Evolutionary conservation across 92 coral and sea anemone species (phyloP).

Genomic region (Isaurus tuberculatus): DNA sequence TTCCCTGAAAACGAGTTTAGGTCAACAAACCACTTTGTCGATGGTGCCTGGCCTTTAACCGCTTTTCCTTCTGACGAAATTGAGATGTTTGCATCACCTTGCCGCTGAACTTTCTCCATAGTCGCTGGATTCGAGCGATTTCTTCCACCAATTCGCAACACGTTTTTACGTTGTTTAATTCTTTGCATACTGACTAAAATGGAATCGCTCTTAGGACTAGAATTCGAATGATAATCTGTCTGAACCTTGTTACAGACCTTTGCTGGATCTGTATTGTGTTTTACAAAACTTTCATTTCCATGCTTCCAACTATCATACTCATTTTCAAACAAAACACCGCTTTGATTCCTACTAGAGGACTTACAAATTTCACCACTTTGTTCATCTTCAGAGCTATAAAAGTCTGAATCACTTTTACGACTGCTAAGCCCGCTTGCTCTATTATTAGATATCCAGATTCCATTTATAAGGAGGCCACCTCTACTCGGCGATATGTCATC

Average conservation of each 20-base stretch:
- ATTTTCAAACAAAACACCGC: neutral
- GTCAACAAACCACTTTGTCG: constrained; percentile 11
- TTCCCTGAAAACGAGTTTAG: neutral
- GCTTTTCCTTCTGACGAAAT: neutral
- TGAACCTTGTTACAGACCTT: neutral
- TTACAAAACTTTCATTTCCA: constrained; percentile 6
- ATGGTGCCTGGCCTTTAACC: neutral
- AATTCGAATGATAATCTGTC: constrained; percentile 17
- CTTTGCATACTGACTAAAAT: neutral
- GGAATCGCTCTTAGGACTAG: constrained; percentile 58
- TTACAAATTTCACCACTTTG: neutral
- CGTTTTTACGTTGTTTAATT: neutral
- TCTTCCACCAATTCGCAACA: neutral
- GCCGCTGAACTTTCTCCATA: neutral
- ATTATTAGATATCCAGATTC: constrained; percentile 57
- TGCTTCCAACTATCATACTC: constrained; percentile 3
- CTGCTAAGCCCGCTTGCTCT: constrained; percentile 29
- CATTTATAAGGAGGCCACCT: constrained; percentile 75
- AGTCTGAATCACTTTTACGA: constrained; percentile 68
- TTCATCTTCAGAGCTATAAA: constrained; percentile 75
- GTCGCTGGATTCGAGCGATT: constrained; percentile 11
- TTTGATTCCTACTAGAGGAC: neutral
- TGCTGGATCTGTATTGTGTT: constrained; percentile 54
- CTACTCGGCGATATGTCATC: constrained; percentile 47
- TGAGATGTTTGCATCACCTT: neutral